Base-by-base conservation (phyloP, 2,888 invertebrate species). In the Clistopyga incitator region DNA sequence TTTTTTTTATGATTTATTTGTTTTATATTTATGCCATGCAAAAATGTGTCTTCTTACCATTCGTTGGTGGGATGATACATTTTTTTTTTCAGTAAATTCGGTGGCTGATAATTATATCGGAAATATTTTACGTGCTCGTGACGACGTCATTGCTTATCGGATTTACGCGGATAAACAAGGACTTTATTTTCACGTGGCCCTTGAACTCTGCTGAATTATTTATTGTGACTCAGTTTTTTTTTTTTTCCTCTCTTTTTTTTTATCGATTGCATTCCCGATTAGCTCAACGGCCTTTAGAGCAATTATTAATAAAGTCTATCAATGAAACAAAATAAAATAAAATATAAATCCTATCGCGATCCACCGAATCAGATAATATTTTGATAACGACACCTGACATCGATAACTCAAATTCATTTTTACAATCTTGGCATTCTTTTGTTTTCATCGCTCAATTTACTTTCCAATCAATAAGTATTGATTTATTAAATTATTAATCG, bases 211-310 rank as follows among this genome's bases (percentile, higher is more conserved):
- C 10, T n/a, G 59, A 18, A 34, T 61, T 34, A 34, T 34, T 18
- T 8, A 61, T 61, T 6, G 34, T 34, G 59, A 34, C 59, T 61
- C 29, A 59, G 29, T 2, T 59, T 45, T 59, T n/a, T n/a, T n/a
- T n/a, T n/a, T n/a, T n/a, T n/a, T n/a, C n/a, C n/a, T n/a, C n/a
- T n/a, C n/a, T n/a, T n/a, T n/a, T n/a, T n/a, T n/a, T 0, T 29
- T 25, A 59, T 29, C 56, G 56, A 59, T 29, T 15, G 52, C 4
- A 15, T 59, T 25, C 1, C 4, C 56, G 56, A 59, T 59, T 25
- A 59, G 15, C 56, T 29, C 56, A 25, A 13, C 13, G 56, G 25
- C 56, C 56, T 29, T 29, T 38, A 38, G 10, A 38, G 54, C 54
- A 25, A 56, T 56, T 61, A 18, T 34, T 34, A n/a, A 59, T 59